These are phyloP conservation scores for Drosophila bocqueti DNA, from an alignment of 1,140 invertebrate genomes.

Conservation along the genomic window DNA sequence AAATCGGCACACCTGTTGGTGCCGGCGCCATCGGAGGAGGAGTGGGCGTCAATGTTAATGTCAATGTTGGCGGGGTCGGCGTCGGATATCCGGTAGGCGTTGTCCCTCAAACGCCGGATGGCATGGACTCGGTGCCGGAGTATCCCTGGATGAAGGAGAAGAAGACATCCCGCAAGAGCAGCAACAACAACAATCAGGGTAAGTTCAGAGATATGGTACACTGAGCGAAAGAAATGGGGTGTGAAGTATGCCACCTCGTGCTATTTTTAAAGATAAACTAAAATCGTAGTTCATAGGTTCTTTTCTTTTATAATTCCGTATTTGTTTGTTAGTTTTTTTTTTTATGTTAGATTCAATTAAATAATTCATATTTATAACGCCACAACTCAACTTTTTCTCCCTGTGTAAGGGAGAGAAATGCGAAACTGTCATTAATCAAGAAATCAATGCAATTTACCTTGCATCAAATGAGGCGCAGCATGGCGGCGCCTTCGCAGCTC, in stretches of 20 bases:
- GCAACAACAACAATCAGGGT: constrained; percentile 92
- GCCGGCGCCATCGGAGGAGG: constrained; percentile 85
- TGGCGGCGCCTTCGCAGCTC: constrained; percentile 63
- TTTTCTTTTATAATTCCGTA: background rate
- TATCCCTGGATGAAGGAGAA: constrained; percentile 99
- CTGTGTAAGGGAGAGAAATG: constrained; percentile 47
- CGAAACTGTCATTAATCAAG: constrained; percentile 80
- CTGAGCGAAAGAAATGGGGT: background rate
- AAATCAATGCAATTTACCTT: constrained; percentile 78
- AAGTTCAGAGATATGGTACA: constrained; percentile 79
- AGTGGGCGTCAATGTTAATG: constrained; percentile 75
- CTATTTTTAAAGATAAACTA: background rate
- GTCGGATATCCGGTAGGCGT: constrained; percentile 80
- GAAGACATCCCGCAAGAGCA: constrained; percentile 96
- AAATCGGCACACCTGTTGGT: constrained; percentile 85
- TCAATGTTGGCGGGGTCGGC: constrained; percentile 86
- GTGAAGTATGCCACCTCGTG: background rate
- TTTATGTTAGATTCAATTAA: too few species aligned
- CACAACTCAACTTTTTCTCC: background rate
- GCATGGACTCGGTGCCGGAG: constrained; percentile 92
- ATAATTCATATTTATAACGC: background rate
- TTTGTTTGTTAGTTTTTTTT: background rate
- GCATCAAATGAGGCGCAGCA: constrained; percentile 54
- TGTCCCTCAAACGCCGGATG: constrained; percentile 86
- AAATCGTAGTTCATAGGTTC: background rate